Evolutionary conservation across 2,888 invertebrate genomes (phyloP), one percentile per base, ranked within the genome.

Genomic region (Odontocerum albicorne): DNA sequence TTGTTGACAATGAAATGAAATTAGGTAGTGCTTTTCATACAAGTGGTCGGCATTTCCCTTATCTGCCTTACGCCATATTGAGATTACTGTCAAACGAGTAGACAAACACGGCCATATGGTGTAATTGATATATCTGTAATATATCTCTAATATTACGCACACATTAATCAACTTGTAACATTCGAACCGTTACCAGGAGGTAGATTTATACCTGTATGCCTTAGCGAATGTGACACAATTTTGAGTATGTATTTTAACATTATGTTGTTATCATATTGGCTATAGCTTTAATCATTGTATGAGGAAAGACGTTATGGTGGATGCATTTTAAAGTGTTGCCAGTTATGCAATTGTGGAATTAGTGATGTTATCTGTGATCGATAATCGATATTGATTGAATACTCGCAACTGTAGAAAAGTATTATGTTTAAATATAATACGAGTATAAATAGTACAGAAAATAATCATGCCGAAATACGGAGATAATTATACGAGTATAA

Each of bases 51-150:
- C 32, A 33, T 15, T 15, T 17, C 27, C 19, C 44, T 52, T 44
- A 44, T 45, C 44, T 7, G 20, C 22, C 20, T 15, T 13, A 15
- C 38, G 45, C 44, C 44, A 36, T 52, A 38, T 44, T 52, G 51
- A 45, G 32, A 54, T 58, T 58, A 55, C 53, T 58, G 54, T 42
- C 47, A 55, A 55, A 55, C 49, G 43, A 50, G 36, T 40, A 33
- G 49, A 49, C 54, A 55, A 54, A 55, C 47, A 51, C 12, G 33
- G 55, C 50, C 59, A 59, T 59, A 59, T 59, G 59, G 55, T 42
- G 43, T 59, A 55, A 59, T 59, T 59, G 55, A 50, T 40, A 40
- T 40, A 40, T 54, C 45, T 19, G n/a, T 17, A 17, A 32, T 40
- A 13, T 46, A 40, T 40, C 51, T 21, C 12, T 38, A 12, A 45